A percentile compares a stretch with the other conserved stretches of the same genome.
Evolutionary conservation across 92 coral and sea anemone genomes (phyloP).

Genomic region (Actinostola sp.): DNA sequence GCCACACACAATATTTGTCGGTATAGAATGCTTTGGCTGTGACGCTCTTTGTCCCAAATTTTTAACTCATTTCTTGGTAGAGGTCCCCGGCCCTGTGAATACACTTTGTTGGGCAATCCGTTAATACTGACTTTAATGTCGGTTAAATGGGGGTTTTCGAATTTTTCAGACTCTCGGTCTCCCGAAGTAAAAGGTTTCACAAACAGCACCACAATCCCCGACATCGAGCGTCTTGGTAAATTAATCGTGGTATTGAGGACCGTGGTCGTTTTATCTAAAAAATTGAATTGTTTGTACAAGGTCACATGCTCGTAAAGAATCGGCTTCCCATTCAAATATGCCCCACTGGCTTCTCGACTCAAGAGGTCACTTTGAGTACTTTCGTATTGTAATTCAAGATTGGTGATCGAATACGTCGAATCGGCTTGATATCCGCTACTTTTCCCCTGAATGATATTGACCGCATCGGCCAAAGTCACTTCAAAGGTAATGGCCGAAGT

Average conservation of each 20-base stretch:
- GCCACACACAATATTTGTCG: not conserved
- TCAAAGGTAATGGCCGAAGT: not conserved
- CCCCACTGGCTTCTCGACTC: not conserved
- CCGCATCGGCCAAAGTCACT: constrained; percentile 1
- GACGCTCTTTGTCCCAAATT: not conserved
- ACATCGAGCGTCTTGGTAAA: constrained; percentile 15
- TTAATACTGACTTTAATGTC: constrained; percentile 21
- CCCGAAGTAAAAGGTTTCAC: constrained; percentile 23
- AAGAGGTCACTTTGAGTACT: not conserved
- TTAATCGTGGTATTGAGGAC: constrained; percentile 3
- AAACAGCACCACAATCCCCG: constrained; percentile 21
- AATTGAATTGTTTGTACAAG: not conserved
- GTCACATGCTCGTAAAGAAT: constrained; percentile 26
- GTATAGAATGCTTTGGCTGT: not conserved
- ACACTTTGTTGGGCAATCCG: constrained; percentile 43
- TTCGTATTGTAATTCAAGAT: constrained; percentile 15
- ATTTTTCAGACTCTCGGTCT: constrained; percentile 17
- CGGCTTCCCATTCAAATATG: constrained; percentile 4
- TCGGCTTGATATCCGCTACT: not conserved
- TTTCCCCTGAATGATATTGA: constrained; percentile 9
- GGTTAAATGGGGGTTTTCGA: constrained; percentile 28
- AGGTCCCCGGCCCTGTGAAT: constrained; percentile 19
- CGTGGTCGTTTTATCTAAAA: not conserved
- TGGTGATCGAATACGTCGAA: constrained; percentile 9
- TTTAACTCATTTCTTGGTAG: constrained; percentile 22